Evolutionary conservation across 2,113 vertebrate genomes (phyloP).

Genomic region (Entosphenus tridentatus): DNA sequence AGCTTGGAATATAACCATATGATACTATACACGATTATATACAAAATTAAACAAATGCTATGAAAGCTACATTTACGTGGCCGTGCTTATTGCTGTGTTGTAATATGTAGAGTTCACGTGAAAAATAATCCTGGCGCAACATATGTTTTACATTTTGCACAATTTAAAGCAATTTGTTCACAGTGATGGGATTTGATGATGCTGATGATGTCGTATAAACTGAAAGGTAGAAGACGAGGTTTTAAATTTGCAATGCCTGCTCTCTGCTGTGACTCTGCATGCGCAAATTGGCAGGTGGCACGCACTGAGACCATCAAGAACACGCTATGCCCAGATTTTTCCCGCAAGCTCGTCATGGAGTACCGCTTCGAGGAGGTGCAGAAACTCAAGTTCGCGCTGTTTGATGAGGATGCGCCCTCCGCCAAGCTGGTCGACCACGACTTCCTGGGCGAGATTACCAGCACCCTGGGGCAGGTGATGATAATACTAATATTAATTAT

Average conservation of each 20-base stretch:
- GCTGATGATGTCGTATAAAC: no score
- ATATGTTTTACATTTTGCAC: no score
- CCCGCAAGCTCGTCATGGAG: neutral
- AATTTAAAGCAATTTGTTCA: no score
- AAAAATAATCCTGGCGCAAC: no score
- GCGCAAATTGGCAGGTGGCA: neutral
- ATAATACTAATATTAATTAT: no score
- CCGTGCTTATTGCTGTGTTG: neutral
- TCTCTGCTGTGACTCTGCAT: no score
- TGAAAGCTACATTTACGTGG: neutral
- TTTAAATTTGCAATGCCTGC: no score
- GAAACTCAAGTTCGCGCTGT: neutral
- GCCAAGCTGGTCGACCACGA: neutral
- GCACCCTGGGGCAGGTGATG: conserved; percentile 2
- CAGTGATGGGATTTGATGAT: no score
- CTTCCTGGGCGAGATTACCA: neutral
- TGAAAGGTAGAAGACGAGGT: no score
- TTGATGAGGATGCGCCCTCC: neutral
- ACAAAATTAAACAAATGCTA: neutral
- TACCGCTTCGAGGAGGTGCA: conserved; percentile 5
- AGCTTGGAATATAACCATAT: neutral
- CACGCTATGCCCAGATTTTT: neutral
- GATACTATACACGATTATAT: neutral
- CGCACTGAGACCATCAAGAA: conserved; percentile 3
- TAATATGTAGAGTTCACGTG: no score